Evolutionary conservation across 2,888 invertebrate species (phyloP), one percentile per base, ranked within the genome.

Genomic region (Lysandra coridon): DNA sequence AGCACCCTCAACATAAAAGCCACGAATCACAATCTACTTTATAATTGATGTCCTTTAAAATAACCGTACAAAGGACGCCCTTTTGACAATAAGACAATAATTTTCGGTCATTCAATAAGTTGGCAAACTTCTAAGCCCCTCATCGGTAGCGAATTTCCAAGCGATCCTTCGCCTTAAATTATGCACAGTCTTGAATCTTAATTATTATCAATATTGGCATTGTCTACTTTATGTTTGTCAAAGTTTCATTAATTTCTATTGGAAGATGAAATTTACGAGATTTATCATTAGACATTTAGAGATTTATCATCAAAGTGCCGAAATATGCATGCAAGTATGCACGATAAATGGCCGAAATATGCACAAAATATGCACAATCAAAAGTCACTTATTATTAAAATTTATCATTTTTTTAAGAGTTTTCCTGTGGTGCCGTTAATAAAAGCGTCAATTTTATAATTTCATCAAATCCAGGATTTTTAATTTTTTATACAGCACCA

Each of bases 151-250:
- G 17, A 14, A 57, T 53, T 14, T 30, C 64, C 10, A 2, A 64
- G 3, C 30, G 30, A 64, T 69, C 69, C 69, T 69, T 69, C 69
- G 69, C 30, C 5, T 69, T 14, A 23, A 62, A 23, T 69, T 69
- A 69, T 69, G 33, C 33, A 69, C 33, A 33, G 69, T 7, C 69
- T 69, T 33, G 14, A 69, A 69, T 69, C 12, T 69, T 69, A 69
- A 69, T 33, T 69, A 33, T 69, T 69, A 69, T 69, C 69, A 69
- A 69, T 69, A 69, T 69, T 69, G 69, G 33, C 69, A 33, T 23
- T 62, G 33, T 69, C 69, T 69, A 33, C 69, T 33, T 69, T 33
- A 69, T 69, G 33, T 30, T 64, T 30, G 30, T 33, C 12, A 69
- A 12, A 69, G 23, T 69, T 69, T 69, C 14, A 23, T 62, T 23